Evolutionary conservation across 2,113 vertebrate genomes (phyloP).

Genomic region (Puma concolor): DNA sequence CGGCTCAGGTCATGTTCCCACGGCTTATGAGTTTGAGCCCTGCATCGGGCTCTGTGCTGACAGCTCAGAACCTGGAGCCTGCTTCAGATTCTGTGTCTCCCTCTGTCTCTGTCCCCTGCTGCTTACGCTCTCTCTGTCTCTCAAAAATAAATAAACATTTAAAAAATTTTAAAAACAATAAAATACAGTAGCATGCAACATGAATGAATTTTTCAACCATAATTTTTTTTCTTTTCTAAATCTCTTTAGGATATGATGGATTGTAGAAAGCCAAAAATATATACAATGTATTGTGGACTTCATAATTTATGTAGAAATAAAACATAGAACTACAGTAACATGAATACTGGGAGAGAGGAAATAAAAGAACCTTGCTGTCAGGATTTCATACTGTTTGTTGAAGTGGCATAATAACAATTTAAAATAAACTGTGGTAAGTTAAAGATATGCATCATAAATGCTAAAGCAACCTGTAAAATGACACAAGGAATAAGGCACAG

Average conservation of each 20-base stretch:
- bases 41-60: too few relatives aligned
- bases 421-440: background rate
- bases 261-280: background rate
- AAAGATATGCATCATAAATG: background rate
- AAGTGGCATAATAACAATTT: background rate
- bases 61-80: too few relatives aligned
- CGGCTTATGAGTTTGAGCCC: too few relatives aligned
- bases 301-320: constrained; percentile 15
- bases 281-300: background rate
- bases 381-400: background rate
- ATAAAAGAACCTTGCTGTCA: background rate
- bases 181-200: background rate
- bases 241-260: background rate
- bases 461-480: background rate
- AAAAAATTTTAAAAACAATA: background rate
- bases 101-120: too few relatives aligned
- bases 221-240: constrained; percentile 29
- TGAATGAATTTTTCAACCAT: background rate
- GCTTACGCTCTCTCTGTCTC: too few relatives aligned
- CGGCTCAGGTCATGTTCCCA: too few relatives aligned
- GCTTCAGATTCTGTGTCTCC: too few relatives aligned
- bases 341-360: background rate
- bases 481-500: background rate
- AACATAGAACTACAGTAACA: background rate
- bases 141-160: too few relatives aligned